Percentiles rank a stretch among this genome's conserved stretches.
Conservation (phyloP, 2,797 vertebrate species). For the Steatocranus sp. region DNA sequence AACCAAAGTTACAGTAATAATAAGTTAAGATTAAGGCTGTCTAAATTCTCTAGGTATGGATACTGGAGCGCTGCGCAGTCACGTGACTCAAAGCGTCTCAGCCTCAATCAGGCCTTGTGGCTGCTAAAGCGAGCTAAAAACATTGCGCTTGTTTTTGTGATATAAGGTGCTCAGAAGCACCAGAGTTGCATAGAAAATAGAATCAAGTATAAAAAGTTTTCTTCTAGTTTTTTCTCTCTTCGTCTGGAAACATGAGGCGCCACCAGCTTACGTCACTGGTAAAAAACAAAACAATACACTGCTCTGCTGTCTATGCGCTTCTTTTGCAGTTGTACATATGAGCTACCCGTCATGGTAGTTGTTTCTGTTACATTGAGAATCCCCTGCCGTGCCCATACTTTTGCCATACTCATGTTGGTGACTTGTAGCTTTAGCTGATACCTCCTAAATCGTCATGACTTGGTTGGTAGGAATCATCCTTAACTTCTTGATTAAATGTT, state of each 20-base stretch:
- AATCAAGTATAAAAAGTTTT: background rate
- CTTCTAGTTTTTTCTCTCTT: background rate
- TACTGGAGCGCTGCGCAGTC: background rate
- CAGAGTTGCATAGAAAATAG: background rate
- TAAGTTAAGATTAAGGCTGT: fast-evolving
- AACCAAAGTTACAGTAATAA: background rate
- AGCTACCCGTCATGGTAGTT: background rate
- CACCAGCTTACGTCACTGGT: background rate
- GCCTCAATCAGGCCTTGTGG: background rate
- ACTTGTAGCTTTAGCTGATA: background rate
- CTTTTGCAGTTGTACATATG: background rate
- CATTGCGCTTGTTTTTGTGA: background rate
- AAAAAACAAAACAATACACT: background rate
- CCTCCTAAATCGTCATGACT: background rate
- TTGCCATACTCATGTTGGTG: background rate
- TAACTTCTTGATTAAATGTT: background rate
- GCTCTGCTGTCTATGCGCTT: background rate
- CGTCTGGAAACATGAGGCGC: background rate
- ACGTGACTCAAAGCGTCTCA: background rate
- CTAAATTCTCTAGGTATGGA: background rate
- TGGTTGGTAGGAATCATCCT: background rate
- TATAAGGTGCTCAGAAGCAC: background rate
- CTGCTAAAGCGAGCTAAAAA: background rate
- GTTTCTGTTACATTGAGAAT: background rate
- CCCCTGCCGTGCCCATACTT: background rate